These are phyloP conservation scores for Alloplasta piceator DNA, from an alignment of 2,888 invertebrate genomes.

Conservation along the genomic window DNA sequence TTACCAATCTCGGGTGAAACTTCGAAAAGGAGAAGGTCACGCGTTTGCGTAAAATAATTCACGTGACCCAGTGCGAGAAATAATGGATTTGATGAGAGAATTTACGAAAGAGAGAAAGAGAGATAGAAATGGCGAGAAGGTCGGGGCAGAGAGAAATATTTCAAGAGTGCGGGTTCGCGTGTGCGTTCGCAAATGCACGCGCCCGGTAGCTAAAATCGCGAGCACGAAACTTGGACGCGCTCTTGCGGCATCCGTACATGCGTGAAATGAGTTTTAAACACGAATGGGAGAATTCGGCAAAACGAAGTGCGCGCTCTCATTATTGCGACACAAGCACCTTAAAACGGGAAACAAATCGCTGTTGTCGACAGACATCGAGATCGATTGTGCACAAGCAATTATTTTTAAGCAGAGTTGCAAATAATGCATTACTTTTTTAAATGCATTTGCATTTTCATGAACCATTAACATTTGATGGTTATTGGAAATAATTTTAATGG, in stretches of 20 bases:
- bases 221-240: conserved; percentile 45
- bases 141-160: neutral
- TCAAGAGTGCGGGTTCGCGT: conserved; percentile 44
- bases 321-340: conserved; percentile 64
- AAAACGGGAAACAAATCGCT: conserved; percentile 18
- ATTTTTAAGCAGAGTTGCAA: no score
- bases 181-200: conserved; percentile 58
- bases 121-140: conserved; percentile 34
- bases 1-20: conserved; percentile 2
- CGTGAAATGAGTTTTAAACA: conserved; percentile 77
- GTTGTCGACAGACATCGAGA: no score
- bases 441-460: no score
- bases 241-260: conserved; percentile 65
- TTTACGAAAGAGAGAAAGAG: conserved; percentile 17
- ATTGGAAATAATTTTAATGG: no score
- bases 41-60: conserved; percentile 64
- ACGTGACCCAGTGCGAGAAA: conserved; percentile 65
- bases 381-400: no score
- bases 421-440: no score
- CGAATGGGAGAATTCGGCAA: conserved; percentile 71
- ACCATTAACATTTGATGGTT: no score
- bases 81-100: conserved; percentile 47
- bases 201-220: conserved; percentile 49
- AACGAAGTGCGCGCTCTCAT: conserved; percentile 58
- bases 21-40: conserved; percentile 48